A percentile compares a stretch with the other conserved stretches of the same genome.
These are phyloP conservation scores for Solenopsis fugax DNA, from an alignment of 1,140 invertebrate species.

Conservation along the genomic window DNA sequence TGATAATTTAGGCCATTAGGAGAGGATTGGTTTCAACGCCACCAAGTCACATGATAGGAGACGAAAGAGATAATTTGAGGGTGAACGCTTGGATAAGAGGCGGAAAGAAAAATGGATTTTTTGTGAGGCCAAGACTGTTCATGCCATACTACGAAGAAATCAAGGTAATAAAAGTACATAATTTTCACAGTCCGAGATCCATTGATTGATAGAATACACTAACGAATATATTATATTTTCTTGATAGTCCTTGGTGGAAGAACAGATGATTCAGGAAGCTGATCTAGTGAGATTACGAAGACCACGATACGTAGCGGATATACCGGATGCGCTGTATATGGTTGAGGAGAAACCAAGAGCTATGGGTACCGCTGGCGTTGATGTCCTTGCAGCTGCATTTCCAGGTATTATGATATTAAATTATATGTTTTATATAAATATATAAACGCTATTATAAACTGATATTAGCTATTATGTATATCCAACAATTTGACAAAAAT, in stretches of 20 bases:
- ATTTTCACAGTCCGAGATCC: background rate
- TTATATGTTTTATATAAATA: background rate
- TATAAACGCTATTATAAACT: background rate
- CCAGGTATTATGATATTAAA: constrained; percentile 84
- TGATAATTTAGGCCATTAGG: constrained; percentile 89
- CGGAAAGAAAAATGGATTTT: constrained; percentile 92
- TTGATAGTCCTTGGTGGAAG: constrained; percentile 91
- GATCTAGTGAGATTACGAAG: constrained; percentile 92
- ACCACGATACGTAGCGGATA: constrained; percentile 90
- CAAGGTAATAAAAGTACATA: constrained; percentile 88
- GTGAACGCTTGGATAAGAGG: constrained; percentile 95
- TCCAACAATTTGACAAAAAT: background rate
- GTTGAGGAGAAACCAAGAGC: constrained; percentile 90
- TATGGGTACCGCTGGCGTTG: constrained; percentile 89
- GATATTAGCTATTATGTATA: background rate
- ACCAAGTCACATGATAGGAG: constrained; percentile 95
- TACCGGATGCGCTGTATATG: constrained; percentile 98
- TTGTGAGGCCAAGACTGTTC: constrained; percentile 95
- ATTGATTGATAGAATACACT: background rate
- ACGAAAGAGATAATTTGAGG: constrained; percentile 89
- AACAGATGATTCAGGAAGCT: constrained; percentile 93
- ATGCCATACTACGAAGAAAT: constrained; percentile 98
- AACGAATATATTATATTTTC: constrained; percentile 16
- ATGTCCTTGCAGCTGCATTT: constrained; percentile 88
- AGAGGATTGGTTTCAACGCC: constrained; percentile 95